Evolutionary conservation across 2,888 invertebrate species (phyloP).

Genomic region (Phortica okadai): DNA sequence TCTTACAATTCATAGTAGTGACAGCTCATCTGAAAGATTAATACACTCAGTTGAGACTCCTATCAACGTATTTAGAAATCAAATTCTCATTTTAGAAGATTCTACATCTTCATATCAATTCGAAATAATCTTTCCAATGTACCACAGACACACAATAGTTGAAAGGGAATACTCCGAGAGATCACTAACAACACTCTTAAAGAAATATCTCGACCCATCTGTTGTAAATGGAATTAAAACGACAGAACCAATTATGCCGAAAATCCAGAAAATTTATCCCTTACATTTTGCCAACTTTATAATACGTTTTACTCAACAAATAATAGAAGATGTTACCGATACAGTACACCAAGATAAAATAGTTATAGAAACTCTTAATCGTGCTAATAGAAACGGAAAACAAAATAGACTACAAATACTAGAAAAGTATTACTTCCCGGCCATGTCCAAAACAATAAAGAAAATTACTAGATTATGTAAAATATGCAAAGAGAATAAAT

Average conservation of each 20-base stretch:
- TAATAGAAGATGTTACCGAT: conserved; percentile 27
- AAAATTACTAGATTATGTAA: conserved; percentile 24
- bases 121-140: conserved; percentile 10
- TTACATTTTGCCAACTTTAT: conserved; percentile 22
- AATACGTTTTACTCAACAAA: conserved; percentile 25
- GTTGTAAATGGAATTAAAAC: conserved; percentile 8
- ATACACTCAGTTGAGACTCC: conserved; percentile 37
- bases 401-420: conserved; percentile 44
- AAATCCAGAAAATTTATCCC: conserved; percentile 10
- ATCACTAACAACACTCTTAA: conserved; percentile 6
- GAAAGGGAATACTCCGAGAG: conserved; percentile 3
- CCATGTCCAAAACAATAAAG: conserved; percentile 24
- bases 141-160: conserved; percentile 27
- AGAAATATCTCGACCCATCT: conserved; percentile 12
- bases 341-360: conserved; percentile 26
- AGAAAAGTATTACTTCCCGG: conserved; percentile 40
- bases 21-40: conserved; percentile 40
- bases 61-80: conserved; percentile 44
- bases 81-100: conserved; percentile 31
- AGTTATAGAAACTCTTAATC: conserved; percentile 18
- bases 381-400: conserved; percentile 30
- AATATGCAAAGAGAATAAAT: conserved; percentile 44
- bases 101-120: neutral
- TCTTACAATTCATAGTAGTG: conserved; percentile 35
- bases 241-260: neutral